Evolutionary conservation across 2,797 vertebrate genomes (phyloP).

Genomic region (Gymnocypris eckloni): DNA sequence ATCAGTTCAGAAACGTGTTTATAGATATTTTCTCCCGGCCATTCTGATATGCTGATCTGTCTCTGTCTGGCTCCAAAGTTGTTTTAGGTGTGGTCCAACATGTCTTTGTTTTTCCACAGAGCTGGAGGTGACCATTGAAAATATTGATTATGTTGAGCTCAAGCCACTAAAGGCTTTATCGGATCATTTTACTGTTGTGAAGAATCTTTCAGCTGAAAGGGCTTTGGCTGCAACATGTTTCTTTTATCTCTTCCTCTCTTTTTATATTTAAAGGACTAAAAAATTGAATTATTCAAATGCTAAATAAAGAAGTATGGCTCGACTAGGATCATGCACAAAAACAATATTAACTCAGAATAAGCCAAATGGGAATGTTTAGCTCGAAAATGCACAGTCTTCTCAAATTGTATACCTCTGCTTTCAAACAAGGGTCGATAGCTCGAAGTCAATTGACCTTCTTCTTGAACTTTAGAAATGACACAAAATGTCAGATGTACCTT

Average conservation of each 20-base stretch:
- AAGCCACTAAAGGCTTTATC: slow-evolving; percentile 6
- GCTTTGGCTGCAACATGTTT: neutral
- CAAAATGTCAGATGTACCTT: slow-evolving; percentile 46
- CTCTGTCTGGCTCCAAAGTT: slow-evolving; percentile 41
- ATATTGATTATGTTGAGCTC: slow-evolving; percentile 49
- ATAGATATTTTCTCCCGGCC: slow-evolving; percentile 59
- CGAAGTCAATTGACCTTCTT: slow-evolving; percentile 46
- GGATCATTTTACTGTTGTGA: slow-evolving; percentile 10
- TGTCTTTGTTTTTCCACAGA: slow-evolving; percentile 37
- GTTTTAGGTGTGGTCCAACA: slow-evolving; percentile 43
- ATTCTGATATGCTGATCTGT: slow-evolving; percentile 41
- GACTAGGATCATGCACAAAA: neutral
- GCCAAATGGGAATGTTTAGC: neutral
- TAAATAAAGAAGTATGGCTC: neutral
- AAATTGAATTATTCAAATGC: neutral
- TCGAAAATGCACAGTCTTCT: neutral
- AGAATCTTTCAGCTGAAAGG: neutral
- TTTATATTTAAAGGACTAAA: neutral
- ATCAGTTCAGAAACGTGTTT: slow-evolving; percentile 63
- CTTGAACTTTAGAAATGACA: slow-evolving; percentile 33
- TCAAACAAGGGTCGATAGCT: slow-evolving; percentile 36
- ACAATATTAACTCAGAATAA: neutral
- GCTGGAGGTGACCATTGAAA: slow-evolving; percentile 23
- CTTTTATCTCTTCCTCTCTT: neutral
- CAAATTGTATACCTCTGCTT: slow-evolving; percentile 17